Conservation (phyloP, 2,797 vertebrate genomes). For the Ciconia nigra region DNA sequence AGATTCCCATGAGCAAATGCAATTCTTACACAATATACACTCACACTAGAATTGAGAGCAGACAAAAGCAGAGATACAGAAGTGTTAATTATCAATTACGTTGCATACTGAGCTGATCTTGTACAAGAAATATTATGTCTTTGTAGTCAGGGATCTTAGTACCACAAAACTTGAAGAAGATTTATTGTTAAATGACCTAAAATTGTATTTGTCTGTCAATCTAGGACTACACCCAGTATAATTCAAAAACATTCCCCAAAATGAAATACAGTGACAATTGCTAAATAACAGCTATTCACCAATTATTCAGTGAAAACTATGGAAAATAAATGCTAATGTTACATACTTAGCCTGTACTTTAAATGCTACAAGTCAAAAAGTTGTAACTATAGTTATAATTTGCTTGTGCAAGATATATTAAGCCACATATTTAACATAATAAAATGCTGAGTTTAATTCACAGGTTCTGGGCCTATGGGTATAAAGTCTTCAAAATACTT, state of each 20-base stretch:
- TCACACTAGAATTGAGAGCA: not conserved
- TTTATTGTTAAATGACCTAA: not conserved
- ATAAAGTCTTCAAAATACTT: not conserved
- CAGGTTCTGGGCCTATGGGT: not conserved
- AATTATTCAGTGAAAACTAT: not conserved
- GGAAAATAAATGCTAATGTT: not conserved
- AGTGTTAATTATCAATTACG: not conserved
- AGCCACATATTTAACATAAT: not conserved
- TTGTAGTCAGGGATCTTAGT: not conserved
- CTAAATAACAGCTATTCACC: not conserved
- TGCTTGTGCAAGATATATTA: not conserved
- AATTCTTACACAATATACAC: not conserved
- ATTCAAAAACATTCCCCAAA: not conserved
- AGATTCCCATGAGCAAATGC: not conserved
- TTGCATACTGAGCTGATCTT: not conserved
- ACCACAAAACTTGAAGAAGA: not conserved
- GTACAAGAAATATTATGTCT: not conserved
- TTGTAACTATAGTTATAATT: not conserved
- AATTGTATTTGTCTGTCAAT: not conserved
- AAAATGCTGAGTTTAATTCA: not conserved
- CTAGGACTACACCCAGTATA: not conserved
- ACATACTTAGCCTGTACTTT: not conserved
- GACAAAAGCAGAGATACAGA: not conserved
- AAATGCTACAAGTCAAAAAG: not conserved
- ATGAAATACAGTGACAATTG: not conserved